Percentiles rank a stretch among this genome's conserved stretches.
These are phyloP conservation scores for Ptilonorhynchus violaceus DNA, from an alignment of 2,113 vertebrate species.

Conservation along the genomic window DNA sequence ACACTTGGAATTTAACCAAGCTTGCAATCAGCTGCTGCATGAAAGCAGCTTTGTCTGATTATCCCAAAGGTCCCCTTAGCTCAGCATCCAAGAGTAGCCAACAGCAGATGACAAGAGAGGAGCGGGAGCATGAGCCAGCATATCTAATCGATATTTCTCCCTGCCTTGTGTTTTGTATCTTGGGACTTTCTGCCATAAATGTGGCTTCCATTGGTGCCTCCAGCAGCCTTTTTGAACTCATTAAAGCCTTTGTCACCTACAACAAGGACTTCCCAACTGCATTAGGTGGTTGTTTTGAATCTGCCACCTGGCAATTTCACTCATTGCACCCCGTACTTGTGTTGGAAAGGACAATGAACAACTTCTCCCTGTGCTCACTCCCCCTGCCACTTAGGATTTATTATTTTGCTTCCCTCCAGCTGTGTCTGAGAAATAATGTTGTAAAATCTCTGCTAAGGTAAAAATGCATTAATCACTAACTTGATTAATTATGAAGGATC, in stretches of 20 bases:
- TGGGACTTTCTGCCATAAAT: not conserved
- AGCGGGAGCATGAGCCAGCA: not conserved
- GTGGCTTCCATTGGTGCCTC: not conserved
- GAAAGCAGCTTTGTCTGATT: not conserved
- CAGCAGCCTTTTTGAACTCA: not conserved
- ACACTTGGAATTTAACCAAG: not conserved
- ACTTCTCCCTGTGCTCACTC: not conserved
- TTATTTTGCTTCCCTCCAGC: slow-evolving; percentile 44
- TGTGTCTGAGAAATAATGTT: slow-evolving; percentile 43
- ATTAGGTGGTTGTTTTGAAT: not conserved
- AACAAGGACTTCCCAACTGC: not conserved
- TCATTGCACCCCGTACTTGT: not conserved
- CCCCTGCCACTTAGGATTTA: slow-evolving; percentile 26
- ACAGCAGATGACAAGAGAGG: not conserved
- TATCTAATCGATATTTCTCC: not conserved
- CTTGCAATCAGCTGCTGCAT: not conserved
- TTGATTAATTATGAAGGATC: slow-evolving; percentile 57
- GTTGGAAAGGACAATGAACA: not conserved
- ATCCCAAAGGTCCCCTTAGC: slow-evolving; percentile 4
- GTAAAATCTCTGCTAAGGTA: slow-evolving; percentile 33
- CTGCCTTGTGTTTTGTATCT: not conserved
- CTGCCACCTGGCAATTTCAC: not conserved
- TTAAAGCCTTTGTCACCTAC: not conserved
- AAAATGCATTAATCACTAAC: slow-evolving; percentile 48
- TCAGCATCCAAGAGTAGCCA: not conserved